Conservation (phyloP, 2,797 vertebrate species). For the Lepidocolaptes lacrymiger region DNA sequence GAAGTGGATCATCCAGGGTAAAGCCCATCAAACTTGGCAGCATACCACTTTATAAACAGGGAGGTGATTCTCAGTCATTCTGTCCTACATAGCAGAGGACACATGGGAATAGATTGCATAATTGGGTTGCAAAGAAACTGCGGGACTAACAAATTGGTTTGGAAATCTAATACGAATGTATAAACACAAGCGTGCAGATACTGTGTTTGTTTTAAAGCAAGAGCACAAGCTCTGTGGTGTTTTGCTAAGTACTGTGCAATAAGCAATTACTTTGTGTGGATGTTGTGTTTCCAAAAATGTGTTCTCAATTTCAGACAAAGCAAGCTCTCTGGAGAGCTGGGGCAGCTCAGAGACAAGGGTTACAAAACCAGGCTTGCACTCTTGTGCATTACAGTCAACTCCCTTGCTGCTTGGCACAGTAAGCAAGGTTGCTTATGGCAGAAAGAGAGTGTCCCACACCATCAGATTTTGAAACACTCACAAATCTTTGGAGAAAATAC, state of each 20-base stretch:
- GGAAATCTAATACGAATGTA: background rate
- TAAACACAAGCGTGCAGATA: background rate
- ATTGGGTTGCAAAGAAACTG: background rate
- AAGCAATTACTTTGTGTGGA: background rate
- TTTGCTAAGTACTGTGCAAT: background rate
- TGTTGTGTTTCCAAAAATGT: background rate
- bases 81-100: background rate
- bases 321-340: background rate
- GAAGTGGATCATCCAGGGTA: background rate
- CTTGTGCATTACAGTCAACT: background rate
- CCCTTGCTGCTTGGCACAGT: background rate
- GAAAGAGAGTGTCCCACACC: background rate
- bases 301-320: background rate
- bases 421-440: background rate
- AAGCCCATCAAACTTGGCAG: background rate
- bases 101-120: background rate
- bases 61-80: background rate
- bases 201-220: background rate
- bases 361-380: background rate
- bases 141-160: background rate
- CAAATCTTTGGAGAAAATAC: background rate
- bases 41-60: background rate
- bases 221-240: background rate
- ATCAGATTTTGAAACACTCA: background rate
- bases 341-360: background rate